These are phyloP conservation scores for Belonocnema kinseyi DNA, from an alignment of 1,140 invertebrate genomes.

Conservation along the genomic window DNA sequence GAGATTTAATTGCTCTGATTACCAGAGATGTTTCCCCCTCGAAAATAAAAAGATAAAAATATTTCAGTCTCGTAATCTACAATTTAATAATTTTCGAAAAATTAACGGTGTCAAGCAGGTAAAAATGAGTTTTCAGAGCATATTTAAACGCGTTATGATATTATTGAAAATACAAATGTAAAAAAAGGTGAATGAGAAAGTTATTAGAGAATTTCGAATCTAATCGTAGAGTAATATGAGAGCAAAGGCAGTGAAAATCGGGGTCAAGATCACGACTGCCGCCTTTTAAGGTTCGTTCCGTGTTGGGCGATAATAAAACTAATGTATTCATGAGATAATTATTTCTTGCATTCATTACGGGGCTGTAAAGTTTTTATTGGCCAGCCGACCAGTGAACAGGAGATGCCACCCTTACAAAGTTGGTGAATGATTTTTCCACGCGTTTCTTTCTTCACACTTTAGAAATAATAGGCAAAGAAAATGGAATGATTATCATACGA, in stretches of 20 bases:
- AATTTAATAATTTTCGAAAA: too few relatives aligned
- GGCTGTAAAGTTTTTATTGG: slow-evolving; percentile 70
- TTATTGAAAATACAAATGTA: slow-evolving; percentile 31
- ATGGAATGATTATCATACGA: not conserved
- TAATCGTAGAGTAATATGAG: slow-evolving; percentile 44
- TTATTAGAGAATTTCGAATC: slow-evolving; percentile 44
- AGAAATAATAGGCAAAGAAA: not conserved
- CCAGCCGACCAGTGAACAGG: slow-evolving; percentile 40
- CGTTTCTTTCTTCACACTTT: not conserved
- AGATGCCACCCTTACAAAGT: slow-evolving; percentile 68
- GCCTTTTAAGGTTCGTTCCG: slow-evolving; percentile 61
- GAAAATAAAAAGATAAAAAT: too few relatives aligned
- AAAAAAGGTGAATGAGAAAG: slow-evolving; percentile 33
- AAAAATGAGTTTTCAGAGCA: too few relatives aligned
- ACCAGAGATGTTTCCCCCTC: too few relatives aligned
- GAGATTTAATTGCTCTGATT: too few relatives aligned
- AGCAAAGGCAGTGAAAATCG: slow-evolving; percentile 53
- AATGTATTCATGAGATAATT: slow-evolving; percentile 74
- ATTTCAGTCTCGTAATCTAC: too few relatives aligned
- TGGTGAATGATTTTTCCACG: slow-evolving; percentile 44
- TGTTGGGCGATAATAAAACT: slow-evolving; percentile 67
- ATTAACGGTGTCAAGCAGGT: too few relatives aligned
- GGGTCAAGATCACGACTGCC: slow-evolving; percentile 59
- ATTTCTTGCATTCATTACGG: slow-evolving; percentile 72
- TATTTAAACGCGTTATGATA: not conserved